These are phyloP conservation scores for Anthoscopus minutus DNA, from an alignment of 2,113 vertebrate genomes.

Conservation along the genomic window DNA sequence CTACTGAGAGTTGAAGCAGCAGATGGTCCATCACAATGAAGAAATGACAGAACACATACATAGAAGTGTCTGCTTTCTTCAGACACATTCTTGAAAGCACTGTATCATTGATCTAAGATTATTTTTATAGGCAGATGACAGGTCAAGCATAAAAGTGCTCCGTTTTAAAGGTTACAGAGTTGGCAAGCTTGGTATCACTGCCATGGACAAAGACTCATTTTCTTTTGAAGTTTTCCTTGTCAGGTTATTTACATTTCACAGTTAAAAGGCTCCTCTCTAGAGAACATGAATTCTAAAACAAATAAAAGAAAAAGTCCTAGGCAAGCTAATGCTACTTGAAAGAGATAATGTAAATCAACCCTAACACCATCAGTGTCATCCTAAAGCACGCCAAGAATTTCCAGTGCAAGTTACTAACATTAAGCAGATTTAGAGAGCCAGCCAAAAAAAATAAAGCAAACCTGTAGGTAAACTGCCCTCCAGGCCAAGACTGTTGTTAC, in stretches of 20 bases:
- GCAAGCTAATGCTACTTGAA: constrained; percentile 35
- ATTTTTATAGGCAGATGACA: constrained; percentile 50
- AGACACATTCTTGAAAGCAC: constrained; percentile 47
- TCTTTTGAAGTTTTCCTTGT: constrained; percentile 41
- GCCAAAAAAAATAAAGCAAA: constrained; percentile 47
- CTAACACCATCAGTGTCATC: constrained; percentile 27
- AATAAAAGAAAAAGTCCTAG: not conserved
- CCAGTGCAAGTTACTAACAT: constrained; percentile 28
- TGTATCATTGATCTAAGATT: constrained; percentile 19
- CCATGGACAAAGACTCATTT: not conserved
- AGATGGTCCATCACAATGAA: not conserved
- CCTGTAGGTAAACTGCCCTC: constrained; percentile 19
- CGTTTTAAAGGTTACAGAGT: constrained; percentile 41
- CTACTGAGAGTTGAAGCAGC: not conserved
- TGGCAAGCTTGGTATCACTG: constrained; percentile 33
- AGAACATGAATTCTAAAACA: constrained; percentile 35
- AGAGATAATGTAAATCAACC: constrained; percentile 48
- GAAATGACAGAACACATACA: not conserved
- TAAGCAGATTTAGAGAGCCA: not conserved
- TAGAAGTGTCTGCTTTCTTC: constrained; percentile 18
- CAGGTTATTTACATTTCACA: constrained; percentile 50
- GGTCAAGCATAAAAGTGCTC: constrained; percentile 35
- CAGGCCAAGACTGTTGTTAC: constrained; percentile 27
- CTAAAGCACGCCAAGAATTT: constrained; percentile 12
- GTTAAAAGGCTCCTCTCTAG: constrained; percentile 43